A percentile compares a stretch with the other conserved stretches of the same genome.
Evolutionary conservation across 2,888 invertebrate species (phyloP).

Genomic region (Tricholauxania praeusta): DNA sequence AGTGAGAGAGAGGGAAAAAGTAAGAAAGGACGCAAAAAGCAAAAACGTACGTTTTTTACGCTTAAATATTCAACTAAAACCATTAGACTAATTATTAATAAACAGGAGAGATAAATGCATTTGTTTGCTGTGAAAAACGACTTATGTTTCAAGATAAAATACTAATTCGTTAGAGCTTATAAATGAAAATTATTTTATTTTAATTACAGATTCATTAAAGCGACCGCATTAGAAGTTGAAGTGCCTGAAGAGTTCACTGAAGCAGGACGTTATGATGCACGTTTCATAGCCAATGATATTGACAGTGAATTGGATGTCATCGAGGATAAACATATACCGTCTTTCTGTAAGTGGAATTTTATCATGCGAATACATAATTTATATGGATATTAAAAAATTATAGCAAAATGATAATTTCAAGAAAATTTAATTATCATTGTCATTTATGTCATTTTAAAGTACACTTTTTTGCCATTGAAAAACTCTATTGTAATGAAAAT

Average conservation of each 20-base stretch:
- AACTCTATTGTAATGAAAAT: too few species aligned
- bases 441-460: too few species aligned
- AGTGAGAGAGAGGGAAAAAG: too few species aligned
- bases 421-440: not conserved
- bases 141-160: not conserved
- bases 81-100: too few species aligned
- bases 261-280: conserved; percentile 79
- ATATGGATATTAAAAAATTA: not conserved
- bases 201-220: conserved; percentile 76
- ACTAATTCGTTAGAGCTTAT: not conserved
- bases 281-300: conserved; percentile 87
- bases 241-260: conserved; percentile 83
- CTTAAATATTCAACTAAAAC: too few species aligned
- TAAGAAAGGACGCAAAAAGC: too few species aligned
- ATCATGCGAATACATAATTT: not conserved
- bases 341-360: conserved; percentile 77
- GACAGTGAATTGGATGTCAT: conserved; percentile 85
- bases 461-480: too few species aligned
- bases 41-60: too few species aligned
- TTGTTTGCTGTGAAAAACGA: too few species aligned
- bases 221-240: conserved; percentile 80
- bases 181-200: not conserved
- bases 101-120: too few species aligned
- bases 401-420: not conserved
- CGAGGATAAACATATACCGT: conserved; percentile 83